phyloP scores from a whole-genome alignment of 1,140 invertebrate species.

The Akabosia matsudoensis region DNA sequence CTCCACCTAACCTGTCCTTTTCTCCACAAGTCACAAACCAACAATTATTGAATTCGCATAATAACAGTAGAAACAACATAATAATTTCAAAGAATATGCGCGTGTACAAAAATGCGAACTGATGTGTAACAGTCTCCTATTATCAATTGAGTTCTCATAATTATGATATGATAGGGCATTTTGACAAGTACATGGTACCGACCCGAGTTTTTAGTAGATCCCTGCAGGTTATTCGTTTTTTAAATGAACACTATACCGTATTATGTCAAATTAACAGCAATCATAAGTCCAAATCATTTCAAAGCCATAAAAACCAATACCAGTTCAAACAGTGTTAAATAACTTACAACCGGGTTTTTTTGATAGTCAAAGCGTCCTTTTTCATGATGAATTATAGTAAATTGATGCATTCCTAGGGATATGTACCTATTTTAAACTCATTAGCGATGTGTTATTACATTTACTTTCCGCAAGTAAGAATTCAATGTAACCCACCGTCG shows the following conservation, averaged over 20 bases:
- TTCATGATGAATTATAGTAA: too few species aligned
- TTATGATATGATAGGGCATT: not conserved
- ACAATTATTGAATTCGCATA: too few species aligned
- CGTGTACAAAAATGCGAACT: not conserved
- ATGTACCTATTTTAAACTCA: too few species aligned
- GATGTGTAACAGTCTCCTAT: not conserved
- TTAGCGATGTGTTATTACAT: too few species aligned
- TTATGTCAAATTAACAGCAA: not conserved
- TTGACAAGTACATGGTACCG: not conserved
- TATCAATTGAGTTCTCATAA: not conserved
- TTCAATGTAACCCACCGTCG: not conserved
- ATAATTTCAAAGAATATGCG: not conserved
- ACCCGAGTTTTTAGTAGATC: not conserved
- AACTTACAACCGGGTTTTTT: not conserved
- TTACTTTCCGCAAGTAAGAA: too few species aligned
- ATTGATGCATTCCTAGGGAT: too few species aligned
- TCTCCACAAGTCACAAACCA: not conserved
- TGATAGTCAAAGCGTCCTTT: not conserved
- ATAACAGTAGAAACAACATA: not conserved
- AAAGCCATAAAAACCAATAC: not conserved
- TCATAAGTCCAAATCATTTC: not conserved
- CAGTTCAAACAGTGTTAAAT: not conserved
- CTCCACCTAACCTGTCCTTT: not conserved
- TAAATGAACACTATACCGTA: not conserved
- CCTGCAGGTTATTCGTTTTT: not conserved